Conservation (phyloP, 2,888 invertebrate genomes). For the Spicauda simplicius region DNA sequence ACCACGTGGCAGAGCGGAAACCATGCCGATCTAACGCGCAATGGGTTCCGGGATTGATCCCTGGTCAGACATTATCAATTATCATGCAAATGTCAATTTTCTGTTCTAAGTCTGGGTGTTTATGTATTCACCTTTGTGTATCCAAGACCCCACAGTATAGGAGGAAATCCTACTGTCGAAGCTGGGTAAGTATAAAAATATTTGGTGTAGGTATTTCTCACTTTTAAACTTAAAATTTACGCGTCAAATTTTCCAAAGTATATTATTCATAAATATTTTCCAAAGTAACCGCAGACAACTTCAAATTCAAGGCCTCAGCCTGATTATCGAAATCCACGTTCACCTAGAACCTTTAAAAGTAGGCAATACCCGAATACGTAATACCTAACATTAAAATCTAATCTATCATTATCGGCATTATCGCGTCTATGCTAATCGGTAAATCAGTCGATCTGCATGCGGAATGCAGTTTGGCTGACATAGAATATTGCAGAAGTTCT, state of each 20-base stretch:
- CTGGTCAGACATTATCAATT: too few relatives aligned
- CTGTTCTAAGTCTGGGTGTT: too few relatives aligned
- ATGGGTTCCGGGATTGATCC: too few relatives aligned
- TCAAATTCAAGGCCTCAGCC: conserved; percentile 13
- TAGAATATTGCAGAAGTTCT: conserved; percentile 3
- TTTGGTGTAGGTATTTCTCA: too few relatives aligned
- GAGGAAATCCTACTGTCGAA: too few relatives aligned
- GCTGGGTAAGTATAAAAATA: too few relatives aligned
- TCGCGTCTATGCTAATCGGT: conserved; percentile 34
- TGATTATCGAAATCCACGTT: conserved; percentile 19
- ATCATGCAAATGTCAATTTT: too few relatives aligned
- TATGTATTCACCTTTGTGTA: too few relatives aligned
- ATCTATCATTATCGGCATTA: conserved; percentile 36
- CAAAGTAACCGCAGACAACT: neutral
- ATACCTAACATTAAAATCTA: conserved; percentile 23
- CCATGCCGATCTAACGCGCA: too few relatives aligned
- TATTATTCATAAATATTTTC: too few relatives aligned
- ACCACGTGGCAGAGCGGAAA: too few relatives aligned
- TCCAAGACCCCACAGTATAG: too few relatives aligned
- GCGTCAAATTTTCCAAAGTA: neutral
- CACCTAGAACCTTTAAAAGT: conserved; percentile 20
- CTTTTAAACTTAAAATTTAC: neutral
- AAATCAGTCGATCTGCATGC: conserved; percentile 28
- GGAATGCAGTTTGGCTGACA: conserved; percentile 22
- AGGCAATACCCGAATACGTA: conserved; percentile 15